Evolutionary conservation across 2,797 vertebrate genomes (phyloP), one percentile per base, ranked within the genome.

Genomic region (Mastacembelus armatus): DNA sequence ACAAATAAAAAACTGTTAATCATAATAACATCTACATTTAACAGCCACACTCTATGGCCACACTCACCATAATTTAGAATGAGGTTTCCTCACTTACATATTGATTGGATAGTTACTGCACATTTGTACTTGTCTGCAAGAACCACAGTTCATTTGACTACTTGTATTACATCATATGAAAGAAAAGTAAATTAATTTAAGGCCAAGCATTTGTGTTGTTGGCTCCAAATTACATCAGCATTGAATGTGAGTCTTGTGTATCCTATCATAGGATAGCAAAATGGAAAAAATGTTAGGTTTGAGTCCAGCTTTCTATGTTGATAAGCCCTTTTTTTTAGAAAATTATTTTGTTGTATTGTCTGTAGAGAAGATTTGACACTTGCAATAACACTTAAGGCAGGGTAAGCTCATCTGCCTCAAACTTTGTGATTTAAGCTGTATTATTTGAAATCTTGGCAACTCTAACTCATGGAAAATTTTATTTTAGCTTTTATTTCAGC

Each of bases 381-480:
- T 57, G 18, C 71, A 33, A 56, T 42, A 22, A 39, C 21, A 27
- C 11, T 54, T 11, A 24, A 15, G 36, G 38, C 38, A 24, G 29
- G 47, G 9, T n/a, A 50, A 12, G 26, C 36, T 43, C 35, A 22
- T 64, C 30, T 65, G 29, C 30, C 21, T 26, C 22, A 8, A 58
- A 45, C 16, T 21, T 10, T 26, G 27, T 56, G 43, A 55, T 52
- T 57, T 52, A 61, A 52, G 29, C n/a, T 68, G 30, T 38, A 15
- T 32, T 30, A n/a, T 18, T 63, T 66, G 22, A 47, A 5, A 24
- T 43, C 21, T 15, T 26, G 10, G 29, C 51, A 58, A 56, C 30
- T 52, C 15, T 32, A 24, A 50, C 69, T 69, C 19, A 24, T 14
- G 32, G 6, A 47, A 33, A 18, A 24, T 65, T 59, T 69, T 30